Evolutionary conservation across 1,140 invertebrate species (phyloP).

Genomic region (Grapholita molesta): DNA sequence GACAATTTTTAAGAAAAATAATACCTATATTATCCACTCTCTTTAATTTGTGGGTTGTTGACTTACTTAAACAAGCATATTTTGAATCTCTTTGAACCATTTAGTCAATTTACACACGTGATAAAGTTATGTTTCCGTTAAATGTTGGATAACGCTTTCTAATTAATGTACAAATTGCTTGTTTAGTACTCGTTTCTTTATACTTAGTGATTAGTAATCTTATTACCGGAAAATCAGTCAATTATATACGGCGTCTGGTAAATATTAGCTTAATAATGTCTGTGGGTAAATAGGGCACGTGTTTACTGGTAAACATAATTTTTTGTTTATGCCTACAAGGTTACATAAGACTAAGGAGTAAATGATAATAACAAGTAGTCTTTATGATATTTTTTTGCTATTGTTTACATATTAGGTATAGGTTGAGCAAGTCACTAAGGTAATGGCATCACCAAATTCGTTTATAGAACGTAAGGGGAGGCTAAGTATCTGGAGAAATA

Average conservation of each 20-base stretch:
- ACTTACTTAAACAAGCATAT: background rate
- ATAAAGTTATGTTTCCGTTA: background rate
- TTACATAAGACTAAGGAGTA: background rate
- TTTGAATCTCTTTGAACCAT: background rate
- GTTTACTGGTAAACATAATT: background rate
- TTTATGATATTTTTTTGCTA: background rate
- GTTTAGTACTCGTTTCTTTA: background rate
- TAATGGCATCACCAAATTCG: conserved; percentile 65
- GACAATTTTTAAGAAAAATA: too few relatives aligned
- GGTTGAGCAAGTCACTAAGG: conserved; percentile 69
- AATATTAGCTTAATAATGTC: conserved; percentile 1
- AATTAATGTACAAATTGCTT: background rate
- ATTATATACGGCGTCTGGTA: background rate
- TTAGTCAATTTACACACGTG: background rate
- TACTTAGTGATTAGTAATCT: background rate
- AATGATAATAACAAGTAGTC: background rate
- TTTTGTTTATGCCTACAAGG: too few relatives aligned
- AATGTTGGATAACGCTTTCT: background rate
- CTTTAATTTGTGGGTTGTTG: background rate
- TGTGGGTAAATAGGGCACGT: background rate
- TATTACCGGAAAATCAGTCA: conserved; percentile 2
- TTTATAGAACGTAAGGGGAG: conserved; percentile 56
- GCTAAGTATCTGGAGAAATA: conserved; percentile 45
- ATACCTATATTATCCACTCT: background rate
- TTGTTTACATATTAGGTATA: conserved; percentile 19